Base-by-base conservation (phyloP, 2,888 invertebrate species). In the Penaeus monodon region DNA sequence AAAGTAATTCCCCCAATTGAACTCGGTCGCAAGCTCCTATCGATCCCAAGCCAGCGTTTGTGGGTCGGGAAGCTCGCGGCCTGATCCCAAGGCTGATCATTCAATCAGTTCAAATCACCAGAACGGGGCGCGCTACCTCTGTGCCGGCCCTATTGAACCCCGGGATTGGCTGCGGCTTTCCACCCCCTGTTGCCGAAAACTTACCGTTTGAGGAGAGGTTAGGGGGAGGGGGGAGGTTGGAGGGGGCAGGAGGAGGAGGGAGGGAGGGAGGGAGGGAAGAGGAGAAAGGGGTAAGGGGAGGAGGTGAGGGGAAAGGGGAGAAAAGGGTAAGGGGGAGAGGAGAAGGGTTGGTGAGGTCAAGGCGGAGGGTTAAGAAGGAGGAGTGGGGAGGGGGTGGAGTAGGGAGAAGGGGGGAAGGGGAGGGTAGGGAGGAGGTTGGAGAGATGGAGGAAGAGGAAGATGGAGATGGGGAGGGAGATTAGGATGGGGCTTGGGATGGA, bases 31-130 rank as follows among this genome's bases (percentile, higher is more conserved):
- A 17, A 57, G 70, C 27, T 29, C 70, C 33, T n/a, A 29, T 29
- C 27, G 70, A 70, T 33, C 33, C 33, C 22, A 29, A 10, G 17
- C 33, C 29, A 8, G 49, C 81, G 81, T 81, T 81, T 81, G 81
- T 81, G 65, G 81, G 81, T 81, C 49, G 14, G 57, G 57, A 20
- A 20, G 81, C 38, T 63, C 57, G n/a, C 20, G 57, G 79, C 27
- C n/a, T 65, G 81, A 81, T 33, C 81, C 68, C n/a, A 24, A 81
- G 33, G 68, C 38, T 66, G 66, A 81, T 81, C 81, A 81, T 81
- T 81, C 81, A 81, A 81, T 81, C 81, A 81, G 81, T 66, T 65
- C 81, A 81, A 44, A 68, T 81, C 81, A 81, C 81, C 81, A 81
- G 38, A 44, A 68, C 81, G 44, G 38, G 10, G 66, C 6, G 3